phyloP scores from a whole-genome alignment of 1,140 invertebrate species.

The Linepithema humile region DNA sequence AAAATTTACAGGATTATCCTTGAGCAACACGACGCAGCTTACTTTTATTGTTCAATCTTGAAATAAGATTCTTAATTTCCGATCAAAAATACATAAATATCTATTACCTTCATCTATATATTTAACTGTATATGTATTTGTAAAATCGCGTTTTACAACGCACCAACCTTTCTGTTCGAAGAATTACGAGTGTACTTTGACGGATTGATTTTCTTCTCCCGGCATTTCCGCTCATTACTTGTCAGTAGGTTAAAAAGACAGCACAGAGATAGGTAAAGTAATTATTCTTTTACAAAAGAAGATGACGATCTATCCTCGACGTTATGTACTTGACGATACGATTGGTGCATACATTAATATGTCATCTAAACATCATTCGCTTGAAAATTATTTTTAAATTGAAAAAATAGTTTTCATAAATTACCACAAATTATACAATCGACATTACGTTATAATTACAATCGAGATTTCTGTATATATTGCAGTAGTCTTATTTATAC shows the following conservation, averaged over 20 bases:
- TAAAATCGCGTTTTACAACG: background rate
- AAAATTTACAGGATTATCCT: too few species aligned
- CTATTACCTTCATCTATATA: background rate
- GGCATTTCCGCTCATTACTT: slow-evolving; percentile 63
- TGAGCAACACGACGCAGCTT: too few species aligned
- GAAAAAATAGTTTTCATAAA: too few species aligned
- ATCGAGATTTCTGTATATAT: background rate
- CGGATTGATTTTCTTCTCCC: slow-evolving; percentile 30
- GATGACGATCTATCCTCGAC: background rate
- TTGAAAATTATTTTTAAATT: background rate
- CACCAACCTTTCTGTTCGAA: slow-evolving; percentile 7
- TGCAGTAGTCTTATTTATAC: background rate
- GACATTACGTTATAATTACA: background rate
- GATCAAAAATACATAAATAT: too few species aligned
- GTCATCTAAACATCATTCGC: background rate
- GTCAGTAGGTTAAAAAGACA: slow-evolving; percentile 31
- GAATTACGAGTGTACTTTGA: slow-evolving; percentile 4
- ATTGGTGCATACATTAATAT: background rate
- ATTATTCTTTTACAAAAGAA: slow-evolving; percentile 50
- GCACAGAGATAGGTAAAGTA: background rate
- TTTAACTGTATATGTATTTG: slow-evolving; percentile 1
- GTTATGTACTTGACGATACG: background rate
- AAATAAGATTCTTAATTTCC: too few species aligned
- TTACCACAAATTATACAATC: too few species aligned
- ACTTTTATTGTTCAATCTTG: too few species aligned